Evolutionary conservation across 2,797 vertebrate genomes (phyloP), one percentile per base, ranked within the genome.

Genomic region (Siniperca obscura): DNA sequence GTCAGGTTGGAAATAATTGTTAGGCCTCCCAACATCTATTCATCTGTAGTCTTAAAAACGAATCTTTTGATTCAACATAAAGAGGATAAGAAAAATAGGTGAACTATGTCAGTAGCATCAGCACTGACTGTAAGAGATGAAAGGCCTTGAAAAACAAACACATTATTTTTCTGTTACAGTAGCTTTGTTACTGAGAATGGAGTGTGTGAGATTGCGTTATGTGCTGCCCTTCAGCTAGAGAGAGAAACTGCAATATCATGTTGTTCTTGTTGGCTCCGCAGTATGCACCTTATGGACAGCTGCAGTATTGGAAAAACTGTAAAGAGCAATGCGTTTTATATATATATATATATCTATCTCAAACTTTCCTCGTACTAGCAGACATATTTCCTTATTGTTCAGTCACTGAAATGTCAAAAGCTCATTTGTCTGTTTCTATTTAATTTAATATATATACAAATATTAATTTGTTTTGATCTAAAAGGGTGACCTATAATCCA

Each of bases 211-310:
- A 82, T 62, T 74, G 69, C 12, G 67, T 77, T 83, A 69, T 50
- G 30, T 12, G 16, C 62, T 66, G 84, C 81, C 90, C 89, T 88
- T 87, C 72, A 74, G 82, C 86, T 4, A 40, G 11, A 72, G 70
- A 76, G 86, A 53, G 61, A 74, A 82, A 57, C 75, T 53, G 80
- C 60, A 84, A 74, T 81, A 86, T 88, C 76, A 73, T 52, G 50
- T 68, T 77, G 59, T 13, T 78, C 62, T 69, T 72, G 76, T 62
- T 52, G 12, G 56, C 61, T 79, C 64, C 44, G 38, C 40, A 34
- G 30, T 71, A 21, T 74, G 61, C 66, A 72, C 70, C 73, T 60
- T 48, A 70, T 6, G 34, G 13, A 61, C 3, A 1, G 70, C 27
- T 72, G 77, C 59, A 50, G 52, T 1, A 57, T n/a, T 21, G 36